Evolutionary conservation across 2,113 vertebrate species (phyloP).

Genomic region (Cnemophilus loriae): DNA sequence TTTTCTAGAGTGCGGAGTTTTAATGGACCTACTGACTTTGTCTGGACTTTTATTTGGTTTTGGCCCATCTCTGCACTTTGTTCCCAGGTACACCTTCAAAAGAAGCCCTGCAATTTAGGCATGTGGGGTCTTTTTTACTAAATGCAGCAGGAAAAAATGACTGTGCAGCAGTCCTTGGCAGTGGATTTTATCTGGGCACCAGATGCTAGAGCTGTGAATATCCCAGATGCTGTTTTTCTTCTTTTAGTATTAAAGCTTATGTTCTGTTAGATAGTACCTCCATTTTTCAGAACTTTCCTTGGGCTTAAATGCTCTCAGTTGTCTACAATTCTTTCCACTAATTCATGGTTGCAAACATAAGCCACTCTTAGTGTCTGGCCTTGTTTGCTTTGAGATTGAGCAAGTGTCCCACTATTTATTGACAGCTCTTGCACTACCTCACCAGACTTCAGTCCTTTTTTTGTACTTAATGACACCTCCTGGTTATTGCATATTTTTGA

Average conservation of each 20-base stretch:
- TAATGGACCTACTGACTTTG: background rate
- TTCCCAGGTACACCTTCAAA: background rate
- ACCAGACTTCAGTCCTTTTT: background rate
- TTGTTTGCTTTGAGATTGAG: background rate
- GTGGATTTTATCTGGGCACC: background rate
- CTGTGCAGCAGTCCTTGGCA: background rate
- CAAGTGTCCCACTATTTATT: background rate
- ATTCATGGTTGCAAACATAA: background rate
- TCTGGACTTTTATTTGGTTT: background rate
- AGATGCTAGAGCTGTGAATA: background rate
- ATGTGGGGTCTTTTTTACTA: background rate
- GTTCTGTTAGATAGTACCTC: background rate
- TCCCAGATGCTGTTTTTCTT: background rate
- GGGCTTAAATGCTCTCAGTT: background rate
- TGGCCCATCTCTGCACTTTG: background rate
- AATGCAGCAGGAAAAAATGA: background rate
- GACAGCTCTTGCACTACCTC: background rate
- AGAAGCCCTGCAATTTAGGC: background rate
- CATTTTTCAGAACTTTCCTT: background rate
- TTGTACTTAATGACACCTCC: accelerated
- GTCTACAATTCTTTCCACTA: background rate
- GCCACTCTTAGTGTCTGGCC: background rate
- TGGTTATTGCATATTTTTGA: background rate
- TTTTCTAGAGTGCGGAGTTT: background rate
- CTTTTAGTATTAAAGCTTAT: background rate